A percentile compares a stretch with the other conserved stretches of the same genome.
phyloP scores from a whole-genome alignment of 2,888 invertebrate species.

The Leptopilina myrica region DNA sequence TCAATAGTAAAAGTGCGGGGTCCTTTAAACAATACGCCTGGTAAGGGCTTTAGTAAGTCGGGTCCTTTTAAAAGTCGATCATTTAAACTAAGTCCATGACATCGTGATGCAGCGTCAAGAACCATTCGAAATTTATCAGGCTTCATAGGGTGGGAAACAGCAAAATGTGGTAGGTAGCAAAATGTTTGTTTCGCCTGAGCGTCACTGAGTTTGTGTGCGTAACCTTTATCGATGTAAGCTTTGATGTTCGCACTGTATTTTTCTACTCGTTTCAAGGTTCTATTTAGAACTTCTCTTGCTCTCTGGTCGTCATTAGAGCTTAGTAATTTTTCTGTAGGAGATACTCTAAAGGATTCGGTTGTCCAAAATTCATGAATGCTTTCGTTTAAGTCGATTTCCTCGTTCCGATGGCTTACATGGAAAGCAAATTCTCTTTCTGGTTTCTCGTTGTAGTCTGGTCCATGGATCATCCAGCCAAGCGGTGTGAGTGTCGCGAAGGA shows the following conservation, averaged over 20 bases:
- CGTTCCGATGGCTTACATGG: neutral
- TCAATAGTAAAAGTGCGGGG: too few relatives aligned
- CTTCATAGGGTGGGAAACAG: conserved; percentile 43
- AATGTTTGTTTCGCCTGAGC: too few relatives aligned
- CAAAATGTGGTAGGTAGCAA: conserved; percentile 41
- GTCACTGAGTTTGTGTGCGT: too few relatives aligned
- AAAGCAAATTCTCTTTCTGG: neutral
- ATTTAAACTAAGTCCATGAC: conserved; percentile 56
- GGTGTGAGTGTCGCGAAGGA: conserved; percentile 18
- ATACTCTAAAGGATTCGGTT: neutral
- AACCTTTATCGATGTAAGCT: too few relatives aligned
- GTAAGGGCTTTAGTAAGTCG: conserved; percentile 62
- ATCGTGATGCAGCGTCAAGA: conserved; percentile 62
- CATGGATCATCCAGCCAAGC: conserved; percentile 30
- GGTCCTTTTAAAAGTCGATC: conserved; percentile 64
- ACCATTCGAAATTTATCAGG: conserved; percentile 59
- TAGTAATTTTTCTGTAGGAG: neutral
- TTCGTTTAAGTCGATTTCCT: neutral
- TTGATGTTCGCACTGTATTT: too few relatives aligned
- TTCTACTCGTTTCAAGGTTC: neutral
- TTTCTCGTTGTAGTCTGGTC: neutral
- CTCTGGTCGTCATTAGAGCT: neutral
- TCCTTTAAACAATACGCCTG: conserved; percentile 65
- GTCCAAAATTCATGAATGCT: neutral
- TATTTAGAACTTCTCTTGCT: conserved; percentile 1